Conservation (phyloP, 92 coral and sea anemone genomes). For the Paragorgia papillata region DNA sequence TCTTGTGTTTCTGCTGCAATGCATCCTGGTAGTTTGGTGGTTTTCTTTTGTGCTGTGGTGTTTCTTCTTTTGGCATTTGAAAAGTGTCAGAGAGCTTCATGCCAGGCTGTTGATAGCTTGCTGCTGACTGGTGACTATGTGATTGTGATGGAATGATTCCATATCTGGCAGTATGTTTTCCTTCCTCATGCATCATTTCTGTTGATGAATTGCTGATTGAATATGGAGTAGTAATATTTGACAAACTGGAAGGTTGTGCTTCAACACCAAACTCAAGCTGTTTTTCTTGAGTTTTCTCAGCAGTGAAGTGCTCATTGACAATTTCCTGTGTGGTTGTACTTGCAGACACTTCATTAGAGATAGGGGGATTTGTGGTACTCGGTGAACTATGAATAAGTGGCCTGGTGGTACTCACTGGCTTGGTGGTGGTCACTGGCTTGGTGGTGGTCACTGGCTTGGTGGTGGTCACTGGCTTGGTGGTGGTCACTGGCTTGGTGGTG, state of each 20-base stretch:
- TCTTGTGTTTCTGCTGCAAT: background rate
- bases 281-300: constrained; percentile 9
- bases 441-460: too few relatives aligned
- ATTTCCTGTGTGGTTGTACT: constrained; percentile 15
- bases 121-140: background rate
- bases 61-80: background rate
- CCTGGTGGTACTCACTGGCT: too few relatives aligned
- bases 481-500: too few relatives aligned
- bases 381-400: too few relatives aligned
- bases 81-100: constrained; percentile 24
- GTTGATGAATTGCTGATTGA: background rate
- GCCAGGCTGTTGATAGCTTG: constrained; percentile 1
- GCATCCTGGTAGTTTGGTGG: background rate
- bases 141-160: constrained; percentile 6
- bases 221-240: background rate
- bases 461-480: too few relatives aligned
- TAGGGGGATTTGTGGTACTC: too few relatives aligned
- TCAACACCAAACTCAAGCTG: constrained; percentile 33
- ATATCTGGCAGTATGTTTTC: constrained; percentile 20
- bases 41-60: background rate
- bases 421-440: too few relatives aligned
- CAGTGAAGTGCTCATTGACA: constrained; percentile 15
- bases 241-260: background rate
- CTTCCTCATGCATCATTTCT: background rate
- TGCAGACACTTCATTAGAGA: background rate